A percentile compares a stretch with the other conserved stretches of the same genome.
Evolutionary conservation across 1,140 invertebrate species (phyloP).

Genomic region (Scaptomyza hsui): DNA sequence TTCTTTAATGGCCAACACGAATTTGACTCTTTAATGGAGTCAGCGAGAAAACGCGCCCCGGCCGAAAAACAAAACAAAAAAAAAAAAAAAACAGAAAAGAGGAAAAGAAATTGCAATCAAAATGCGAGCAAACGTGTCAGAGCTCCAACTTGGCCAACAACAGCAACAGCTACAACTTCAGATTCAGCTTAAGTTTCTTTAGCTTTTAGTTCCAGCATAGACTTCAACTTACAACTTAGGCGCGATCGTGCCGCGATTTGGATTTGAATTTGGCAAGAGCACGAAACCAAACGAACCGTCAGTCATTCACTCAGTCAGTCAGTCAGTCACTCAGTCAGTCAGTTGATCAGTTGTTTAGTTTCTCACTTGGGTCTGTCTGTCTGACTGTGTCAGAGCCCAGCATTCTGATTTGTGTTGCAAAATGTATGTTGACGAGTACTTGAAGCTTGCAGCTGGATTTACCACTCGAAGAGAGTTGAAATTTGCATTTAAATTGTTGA

Average conservation of each 20-base stretch:
- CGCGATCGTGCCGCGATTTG: slow-evolving; percentile 76
- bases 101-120: slow-evolving; percentile 82
- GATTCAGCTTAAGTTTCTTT: slow-evolving; percentile 18
- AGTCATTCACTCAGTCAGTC: slow-evolving; percentile 49
- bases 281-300: slow-evolving; percentile 52
- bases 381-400: slow-evolving; percentile 14
- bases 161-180: slow-evolving; percentile 16
- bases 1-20: slow-evolving; percentile 79
- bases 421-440: slow-evolving; percentile 22
- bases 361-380: not conserved
- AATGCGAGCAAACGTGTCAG: slow-evolving; percentile 81
- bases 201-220: slow-evolving; percentile 16
- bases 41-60: slow-evolving; percentile 52
- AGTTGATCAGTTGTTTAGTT: slow-evolving; percentile 14
- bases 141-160: slow-evolving; percentile 62
- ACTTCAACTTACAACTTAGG: slow-evolving; percentile 32
- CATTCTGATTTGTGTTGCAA: slow-evolving; percentile 73
- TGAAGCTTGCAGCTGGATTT: slow-evolving; percentile 15
- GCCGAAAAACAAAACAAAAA: slow-evolving; percentile 3
- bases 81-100: slow-evolving; percentile 2
- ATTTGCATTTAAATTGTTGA: slow-evolving; percentile 13
- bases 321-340: slow-evolving; percentile 39
- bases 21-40: slow-evolving; percentile 76
- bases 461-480: slow-evolving; percentile 2
- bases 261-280: slow-evolving; percentile 76